phyloP scores from a whole-genome alignment of 2,797 vertebrate genomes.

The Tamandua tetradactyla region DNA sequence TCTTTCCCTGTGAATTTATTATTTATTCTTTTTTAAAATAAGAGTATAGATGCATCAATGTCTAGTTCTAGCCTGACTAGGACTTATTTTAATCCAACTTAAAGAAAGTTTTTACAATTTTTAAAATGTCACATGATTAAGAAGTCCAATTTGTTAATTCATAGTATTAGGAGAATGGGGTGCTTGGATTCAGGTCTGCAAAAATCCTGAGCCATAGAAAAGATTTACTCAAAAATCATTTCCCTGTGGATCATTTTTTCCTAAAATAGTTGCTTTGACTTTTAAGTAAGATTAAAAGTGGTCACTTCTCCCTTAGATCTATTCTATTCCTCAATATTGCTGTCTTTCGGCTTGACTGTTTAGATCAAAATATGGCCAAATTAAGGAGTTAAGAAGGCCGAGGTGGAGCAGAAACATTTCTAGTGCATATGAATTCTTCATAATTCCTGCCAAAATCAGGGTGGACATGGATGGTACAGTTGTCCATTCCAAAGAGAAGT shows the following conservation, averaged over 20 bases:
- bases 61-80: background rate
- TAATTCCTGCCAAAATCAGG: background rate
- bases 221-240: background rate
- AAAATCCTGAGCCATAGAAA: background rate
- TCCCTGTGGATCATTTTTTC: background rate
- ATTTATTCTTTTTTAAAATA: background rate
- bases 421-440: background rate
- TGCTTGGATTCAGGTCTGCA: background rate
- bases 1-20: background rate
- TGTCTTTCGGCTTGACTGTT: background rate
- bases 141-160: background rate
- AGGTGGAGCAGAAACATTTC: background rate
- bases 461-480: background rate
- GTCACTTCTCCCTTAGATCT: background rate
- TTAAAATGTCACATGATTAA: background rate
- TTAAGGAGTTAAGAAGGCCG: background rate
- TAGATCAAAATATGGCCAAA: background rate
- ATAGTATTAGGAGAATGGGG: background rate
- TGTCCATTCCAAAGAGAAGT: background rate
- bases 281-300: background rate
- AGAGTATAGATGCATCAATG: background rate
- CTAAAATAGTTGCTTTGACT: background rate
- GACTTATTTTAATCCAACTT: conserved; percentile 1
- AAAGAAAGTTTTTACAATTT: background rate
- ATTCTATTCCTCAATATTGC: background rate